A percentile compares a stretch with the other conserved stretches of the same genome.
Conservation (phyloP, 2,797 vertebrate species). For the Tadarida brasiliensis region DNA sequence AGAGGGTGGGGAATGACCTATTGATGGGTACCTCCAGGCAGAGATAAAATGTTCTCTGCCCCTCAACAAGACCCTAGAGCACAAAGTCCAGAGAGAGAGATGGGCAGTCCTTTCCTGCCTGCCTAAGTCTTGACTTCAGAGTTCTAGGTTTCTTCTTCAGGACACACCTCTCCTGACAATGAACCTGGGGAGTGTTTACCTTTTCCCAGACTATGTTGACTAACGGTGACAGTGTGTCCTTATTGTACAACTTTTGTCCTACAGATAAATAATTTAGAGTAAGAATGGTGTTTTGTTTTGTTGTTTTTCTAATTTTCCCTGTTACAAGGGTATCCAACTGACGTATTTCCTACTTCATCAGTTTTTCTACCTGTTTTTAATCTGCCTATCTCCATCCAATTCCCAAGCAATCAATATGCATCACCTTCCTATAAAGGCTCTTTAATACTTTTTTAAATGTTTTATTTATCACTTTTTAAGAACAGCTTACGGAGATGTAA, state of each 20-base stretch:
- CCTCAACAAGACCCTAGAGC: not conserved
- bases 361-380: not conserved
- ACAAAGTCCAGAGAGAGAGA: not conserved
- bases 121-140: not conserved
- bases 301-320: not conserved
- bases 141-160: not conserved
- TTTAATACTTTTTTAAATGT: not conserved
- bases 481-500: not conserved
- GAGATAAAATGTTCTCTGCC: not conserved
- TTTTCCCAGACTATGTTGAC: not conserved
- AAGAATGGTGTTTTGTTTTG: not conserved
- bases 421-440: not conserved
- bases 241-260: not conserved
- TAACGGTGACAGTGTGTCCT: not conserved
- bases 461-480: slow-evolving; percentile 17
- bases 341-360: not conserved
- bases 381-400: not conserved
- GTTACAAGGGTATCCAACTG: not conserved
- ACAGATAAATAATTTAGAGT: not conserved
- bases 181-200: not conserved
- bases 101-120: not conserved
- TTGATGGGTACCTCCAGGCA: not conserved
- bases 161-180: not conserved
- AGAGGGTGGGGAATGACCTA: not conserved
- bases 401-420: not conserved